phyloP scores from a whole-genome alignment of 1,140 invertebrate genomes.

The Drosophila prosaltans region DNA sequence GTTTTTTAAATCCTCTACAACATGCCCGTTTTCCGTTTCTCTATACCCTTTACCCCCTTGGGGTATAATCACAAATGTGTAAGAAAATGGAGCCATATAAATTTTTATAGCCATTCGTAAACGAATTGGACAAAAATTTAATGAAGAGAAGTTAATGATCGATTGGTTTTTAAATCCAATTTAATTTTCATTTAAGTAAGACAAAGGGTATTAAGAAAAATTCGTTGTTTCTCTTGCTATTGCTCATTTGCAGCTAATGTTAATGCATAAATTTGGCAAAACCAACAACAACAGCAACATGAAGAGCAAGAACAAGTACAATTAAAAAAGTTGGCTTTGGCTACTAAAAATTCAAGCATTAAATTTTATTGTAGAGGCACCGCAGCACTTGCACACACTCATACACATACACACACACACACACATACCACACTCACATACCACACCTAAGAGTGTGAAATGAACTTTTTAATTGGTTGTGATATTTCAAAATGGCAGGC shows the following conservation, averaged over 20 bases:
- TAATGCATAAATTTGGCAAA: conserved; percentile 18
- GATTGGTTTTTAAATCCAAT: too few species aligned
- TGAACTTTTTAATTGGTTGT: conserved; percentile 17
- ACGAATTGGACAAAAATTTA: too few species aligned
- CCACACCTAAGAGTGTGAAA: background rate
- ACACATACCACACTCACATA: background rate
- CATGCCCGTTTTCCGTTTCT: background rate
- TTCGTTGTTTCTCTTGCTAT: background rate
- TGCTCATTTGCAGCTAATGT: conserved; percentile 7
- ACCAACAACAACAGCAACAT: background rate
- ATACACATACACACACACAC: background rate
- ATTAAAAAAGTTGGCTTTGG: conserved; percentile 6
- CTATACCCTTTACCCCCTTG: too few species aligned
- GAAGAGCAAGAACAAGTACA: background rate
- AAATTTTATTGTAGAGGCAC: conserved; percentile 7
- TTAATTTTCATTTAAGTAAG: background rate
- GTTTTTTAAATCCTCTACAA: background rate
- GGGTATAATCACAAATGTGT: too few species aligned
- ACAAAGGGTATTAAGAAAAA: background rate
- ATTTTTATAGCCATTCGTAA: too few species aligned
- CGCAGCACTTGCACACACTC: background rate
- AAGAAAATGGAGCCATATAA: too few species aligned
- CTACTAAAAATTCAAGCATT: conserved; percentile 13
- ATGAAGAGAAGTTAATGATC: too few species aligned
- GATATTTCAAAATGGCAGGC: conserved; percentile 14